phyloP scores from a whole-genome alignment of 2,797 vertebrate species.

The Halcyon chelicuti region DNA sequence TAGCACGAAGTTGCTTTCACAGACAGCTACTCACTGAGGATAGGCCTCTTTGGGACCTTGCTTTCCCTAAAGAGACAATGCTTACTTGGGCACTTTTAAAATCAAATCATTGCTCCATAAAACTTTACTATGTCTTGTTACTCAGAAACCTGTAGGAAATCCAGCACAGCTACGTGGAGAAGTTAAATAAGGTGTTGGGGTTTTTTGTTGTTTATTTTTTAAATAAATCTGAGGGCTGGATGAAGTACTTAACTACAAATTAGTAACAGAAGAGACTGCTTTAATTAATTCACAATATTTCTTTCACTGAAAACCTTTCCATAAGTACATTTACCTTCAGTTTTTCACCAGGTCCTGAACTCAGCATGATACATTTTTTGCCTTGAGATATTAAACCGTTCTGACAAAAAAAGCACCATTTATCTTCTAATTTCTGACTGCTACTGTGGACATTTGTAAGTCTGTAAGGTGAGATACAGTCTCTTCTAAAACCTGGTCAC shows the following conservation, averaged over 20 bases:
- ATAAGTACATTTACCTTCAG: conserved; percentile 22
- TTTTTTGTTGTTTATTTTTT: background rate
- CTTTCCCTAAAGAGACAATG: background rate
- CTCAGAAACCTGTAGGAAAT: conserved; percentile 29
- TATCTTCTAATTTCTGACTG: background rate
- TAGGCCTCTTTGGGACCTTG: background rate
- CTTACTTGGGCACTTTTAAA: background rate
- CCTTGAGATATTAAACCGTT: conserved; percentile 28
- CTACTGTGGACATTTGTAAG: background rate
- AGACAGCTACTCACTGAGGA: background rate
- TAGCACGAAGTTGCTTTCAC: background rate
- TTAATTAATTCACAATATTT: background rate
- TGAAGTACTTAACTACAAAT: conserved; percentile 34
- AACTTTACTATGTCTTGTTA: background rate
- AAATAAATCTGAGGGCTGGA: background rate
- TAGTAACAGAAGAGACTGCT: conserved; percentile 8
- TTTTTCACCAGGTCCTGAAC: conserved; percentile 43
- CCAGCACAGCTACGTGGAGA: conserved; percentile 19
- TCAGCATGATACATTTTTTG: conserved; percentile 36
- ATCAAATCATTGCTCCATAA: background rate
- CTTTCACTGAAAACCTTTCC: conserved; percentile 20
- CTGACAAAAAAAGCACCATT: conserved; percentile 38
- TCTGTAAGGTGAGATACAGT: background rate
- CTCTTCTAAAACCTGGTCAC: conserved; percentile 72
- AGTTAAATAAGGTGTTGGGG: background rate